phyloP scores from a whole-genome alignment of 2,888 invertebrate genomes.

The Eurois occulta region DNA sequence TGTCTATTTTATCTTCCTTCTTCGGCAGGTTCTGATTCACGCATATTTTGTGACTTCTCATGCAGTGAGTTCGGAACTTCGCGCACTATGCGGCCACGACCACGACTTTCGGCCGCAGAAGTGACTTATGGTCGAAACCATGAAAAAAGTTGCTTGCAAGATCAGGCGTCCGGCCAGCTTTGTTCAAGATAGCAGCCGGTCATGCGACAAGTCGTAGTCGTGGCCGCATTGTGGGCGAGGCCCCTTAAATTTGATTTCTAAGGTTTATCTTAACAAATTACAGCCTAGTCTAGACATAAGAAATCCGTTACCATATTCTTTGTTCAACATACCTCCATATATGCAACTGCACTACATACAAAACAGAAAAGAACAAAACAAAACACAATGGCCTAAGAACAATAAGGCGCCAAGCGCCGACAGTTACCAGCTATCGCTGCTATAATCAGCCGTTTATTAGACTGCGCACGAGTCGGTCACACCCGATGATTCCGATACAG shows the following conservation, averaged over 20 bases:
- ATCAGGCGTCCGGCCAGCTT: neutral
- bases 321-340: neutral
- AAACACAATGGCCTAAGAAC: slow-evolving; percentile 68
- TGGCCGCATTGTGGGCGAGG: neutral
- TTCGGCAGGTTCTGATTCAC: neutral
- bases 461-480: slow-evolving; percentile 82
- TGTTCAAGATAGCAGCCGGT: neutral
- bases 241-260: neutral
- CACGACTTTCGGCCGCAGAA: neutral
- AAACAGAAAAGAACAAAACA: slow-evolving; percentile 33
- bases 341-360: neutral
- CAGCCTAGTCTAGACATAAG: neutral
- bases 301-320: neutral
- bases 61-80: neutral
- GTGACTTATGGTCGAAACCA: neutral
- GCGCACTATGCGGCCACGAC: neutral
- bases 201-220: neutral
- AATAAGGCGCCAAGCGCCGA: slow-evolving; percentile 73
- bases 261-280: neutral
- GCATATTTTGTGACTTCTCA: neutral
- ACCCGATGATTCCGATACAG: slow-evolving; percentile 75
- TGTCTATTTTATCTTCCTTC: neutral
- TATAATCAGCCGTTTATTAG: slow-evolving; percentile 75
- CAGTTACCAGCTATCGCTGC: slow-evolving; percentile 69
- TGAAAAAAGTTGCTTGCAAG: neutral